Evolutionary conservation across 1,140 invertebrate species (phyloP).

Genomic region (Bombus confusus): DNA sequence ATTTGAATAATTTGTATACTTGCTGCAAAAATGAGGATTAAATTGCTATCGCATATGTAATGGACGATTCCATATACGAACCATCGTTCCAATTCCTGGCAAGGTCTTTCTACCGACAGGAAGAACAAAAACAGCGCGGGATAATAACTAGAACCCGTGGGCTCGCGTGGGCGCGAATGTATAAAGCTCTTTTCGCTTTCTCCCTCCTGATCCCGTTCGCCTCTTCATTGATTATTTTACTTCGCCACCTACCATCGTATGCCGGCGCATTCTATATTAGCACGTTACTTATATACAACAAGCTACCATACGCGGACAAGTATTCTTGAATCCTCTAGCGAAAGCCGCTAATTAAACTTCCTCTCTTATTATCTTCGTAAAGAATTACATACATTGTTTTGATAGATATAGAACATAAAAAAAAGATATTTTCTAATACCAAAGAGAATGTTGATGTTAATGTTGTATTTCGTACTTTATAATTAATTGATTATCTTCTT

Average conservation of each 20-base stretch:
- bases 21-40: neutral
- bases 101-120: constrained; percentile 46
- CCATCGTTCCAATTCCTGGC: constrained; percentile 37
- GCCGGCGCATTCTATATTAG: constrained; percentile 29
- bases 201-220: constrained; percentile 46
- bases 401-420: too few relatives aligned
- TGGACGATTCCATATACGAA: constrained; percentile 21
- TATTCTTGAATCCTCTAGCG: constrained; percentile 30
- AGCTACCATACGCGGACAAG: neutral
- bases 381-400: too few relatives aligned
- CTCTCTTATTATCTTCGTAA: neutral
- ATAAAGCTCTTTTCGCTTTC: constrained; percentile 50
- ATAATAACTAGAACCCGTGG: constrained; percentile 45
- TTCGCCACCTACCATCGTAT: constrained; percentile 47
- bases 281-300: constrained; percentile 21
- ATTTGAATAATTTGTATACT: neutral
- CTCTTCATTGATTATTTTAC: constrained; percentile 70
- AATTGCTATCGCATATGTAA: neutral
- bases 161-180: constrained; percentile 60
- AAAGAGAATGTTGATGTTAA: too few relatives aligned
- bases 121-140: constrained; percentile 54
- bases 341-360: constrained; percentile 16
- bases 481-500: too few relatives aligned
- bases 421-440: too few relatives aligned
- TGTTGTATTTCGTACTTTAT: too few relatives aligned